Evolutionary conservation across 1,140 invertebrate genomes (phyloP).

Genomic region (Lucilia cuprina): DNA sequence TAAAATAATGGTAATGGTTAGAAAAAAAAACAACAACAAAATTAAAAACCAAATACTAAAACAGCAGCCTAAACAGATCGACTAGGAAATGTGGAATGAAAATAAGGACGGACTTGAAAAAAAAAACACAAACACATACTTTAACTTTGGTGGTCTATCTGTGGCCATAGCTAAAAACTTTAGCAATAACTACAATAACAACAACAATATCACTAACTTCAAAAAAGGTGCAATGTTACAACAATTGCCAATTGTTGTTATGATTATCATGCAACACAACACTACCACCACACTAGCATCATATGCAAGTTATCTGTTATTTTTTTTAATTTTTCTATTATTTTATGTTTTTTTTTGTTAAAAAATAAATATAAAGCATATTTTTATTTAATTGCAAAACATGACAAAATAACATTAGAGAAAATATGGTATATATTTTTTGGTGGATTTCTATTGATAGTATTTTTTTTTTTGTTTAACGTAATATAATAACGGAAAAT

Average conservation of each 20-base stretch:
- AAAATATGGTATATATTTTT: neutral
- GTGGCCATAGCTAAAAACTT: neutral
- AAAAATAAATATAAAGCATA: neutral
- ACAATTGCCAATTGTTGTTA: constrained; percentile 14
- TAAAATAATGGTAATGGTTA: neutral
- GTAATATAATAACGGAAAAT: neutral
- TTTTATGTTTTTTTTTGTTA: neutral
- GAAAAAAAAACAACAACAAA: neutral
- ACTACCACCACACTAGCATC: neutral
- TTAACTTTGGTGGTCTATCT: constrained; percentile 10
- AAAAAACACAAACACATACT: neutral
- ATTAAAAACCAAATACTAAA: neutral
- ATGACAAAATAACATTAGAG: neutral
- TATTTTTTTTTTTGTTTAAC: neutral
- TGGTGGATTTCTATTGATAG: neutral
- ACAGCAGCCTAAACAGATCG: neutral
- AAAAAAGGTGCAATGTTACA: constrained; percentile 11
- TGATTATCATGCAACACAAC: constrained; percentile 8
- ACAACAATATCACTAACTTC: neutral
- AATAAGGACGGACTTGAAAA: neutral
- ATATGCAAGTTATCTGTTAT: neutral
- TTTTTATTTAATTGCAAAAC: constrained; percentile 15
- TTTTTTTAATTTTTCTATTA: neutral
- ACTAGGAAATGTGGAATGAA: neutral
- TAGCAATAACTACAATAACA: neutral